These are phyloP conservation scores for Eupithecia insigniata DNA, from an alignment of 2,888 invertebrate species.

Conservation along the genomic window DNA sequence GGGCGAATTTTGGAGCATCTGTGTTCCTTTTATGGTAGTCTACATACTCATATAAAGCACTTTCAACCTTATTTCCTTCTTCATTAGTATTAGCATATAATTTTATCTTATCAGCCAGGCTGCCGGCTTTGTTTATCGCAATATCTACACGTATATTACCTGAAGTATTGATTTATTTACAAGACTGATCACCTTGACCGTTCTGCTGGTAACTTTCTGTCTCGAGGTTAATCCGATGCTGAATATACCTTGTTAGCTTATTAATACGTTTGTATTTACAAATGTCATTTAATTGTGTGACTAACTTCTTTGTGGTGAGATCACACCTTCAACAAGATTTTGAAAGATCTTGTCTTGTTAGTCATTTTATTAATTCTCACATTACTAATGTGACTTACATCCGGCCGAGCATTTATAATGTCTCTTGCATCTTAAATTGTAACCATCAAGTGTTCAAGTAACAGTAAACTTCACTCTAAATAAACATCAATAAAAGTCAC, in stretches of 20 bases:
- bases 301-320: conserved; percentile 20
- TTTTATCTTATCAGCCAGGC: conserved; percentile 35
- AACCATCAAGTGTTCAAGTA: not conserved
- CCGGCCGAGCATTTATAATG: conserved; percentile 25
- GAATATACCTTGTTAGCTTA: conserved; percentile 52
- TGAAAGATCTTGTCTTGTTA: conserved; percentile 8
- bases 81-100: conserved; percentile 40
- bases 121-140: conserved; percentile 39
- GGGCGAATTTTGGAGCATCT: conserved; percentile 65
- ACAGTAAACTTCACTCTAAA: conserved; percentile 43
- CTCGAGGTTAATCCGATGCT: conserved; percentile 71
- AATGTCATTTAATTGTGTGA: conserved; percentile 50
- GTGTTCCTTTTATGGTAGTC: conserved; percentile 28
- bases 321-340: conserved; percentile 14
- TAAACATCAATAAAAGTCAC: conserved; percentile 57
- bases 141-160: conserved; percentile 32
- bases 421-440: conserved; percentile 14
- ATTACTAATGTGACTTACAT: conserved; percentile 15
- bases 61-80: conserved; percentile 41
- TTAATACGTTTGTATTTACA: conserved; percentile 14
- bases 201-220: conserved; percentile 71
- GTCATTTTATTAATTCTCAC: conserved; percentile 21
- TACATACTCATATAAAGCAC: conserved; percentile 22
- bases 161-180: conserved; percentile 45
- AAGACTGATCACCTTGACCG: conserved; percentile 75